Conservation (phyloP, 1,140 invertebrate species). For the Neodiprion virginianus region DNA sequence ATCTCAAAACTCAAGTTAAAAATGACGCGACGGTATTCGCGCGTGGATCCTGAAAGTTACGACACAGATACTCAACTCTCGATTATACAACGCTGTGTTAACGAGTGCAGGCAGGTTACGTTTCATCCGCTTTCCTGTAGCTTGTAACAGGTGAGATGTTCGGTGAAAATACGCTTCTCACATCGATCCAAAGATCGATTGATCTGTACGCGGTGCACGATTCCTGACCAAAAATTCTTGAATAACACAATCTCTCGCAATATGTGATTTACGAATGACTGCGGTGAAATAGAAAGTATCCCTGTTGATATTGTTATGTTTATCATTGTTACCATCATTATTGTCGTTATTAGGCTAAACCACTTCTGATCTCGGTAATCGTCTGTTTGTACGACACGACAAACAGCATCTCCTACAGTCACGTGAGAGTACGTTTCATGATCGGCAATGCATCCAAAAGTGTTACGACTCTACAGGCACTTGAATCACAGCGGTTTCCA, state of each 20-base stretch:
- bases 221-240: neutral
- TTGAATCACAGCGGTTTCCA: too few species aligned
- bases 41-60: neutral
- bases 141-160: neutral
- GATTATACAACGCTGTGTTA: neutral
- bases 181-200: neutral
- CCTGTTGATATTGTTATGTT: neutral
- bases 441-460: too few species aligned
- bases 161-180: neutral
- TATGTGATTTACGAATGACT: slow-evolving; percentile 1
- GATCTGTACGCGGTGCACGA: neutral
- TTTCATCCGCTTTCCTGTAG: neutral
- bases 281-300: slow-evolving; percentile 4
- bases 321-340: neutral
- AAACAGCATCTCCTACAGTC: too few species aligned
- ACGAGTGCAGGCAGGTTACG: neutral
- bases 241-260: neutral
- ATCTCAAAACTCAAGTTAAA: neutral
- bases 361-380: neutral
- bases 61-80: neutral
- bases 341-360: neutral
- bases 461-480: too few species aligned
- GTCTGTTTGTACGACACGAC: neutral
- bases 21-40: neutral
- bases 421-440: too few species aligned